These are phyloP conservation scores for Strix aluco DNA, from an alignment of 2,113 vertebrate genomes.

Conservation along the genomic window DNA sequence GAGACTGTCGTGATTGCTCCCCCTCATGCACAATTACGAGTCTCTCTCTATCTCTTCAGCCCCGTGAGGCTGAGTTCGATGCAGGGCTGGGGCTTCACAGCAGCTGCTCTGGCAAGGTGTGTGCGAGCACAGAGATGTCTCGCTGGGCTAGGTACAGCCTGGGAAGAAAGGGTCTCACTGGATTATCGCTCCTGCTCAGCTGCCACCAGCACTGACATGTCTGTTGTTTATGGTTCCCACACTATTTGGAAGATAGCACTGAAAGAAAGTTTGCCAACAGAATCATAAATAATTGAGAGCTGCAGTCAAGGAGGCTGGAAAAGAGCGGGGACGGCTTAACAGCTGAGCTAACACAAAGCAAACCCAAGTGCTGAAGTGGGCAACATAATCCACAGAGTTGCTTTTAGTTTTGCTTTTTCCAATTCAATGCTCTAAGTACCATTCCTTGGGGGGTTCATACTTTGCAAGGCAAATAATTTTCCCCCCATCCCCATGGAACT, in stretches of 20 bases:
- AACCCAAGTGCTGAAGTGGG: accelerated
- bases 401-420: neutral
- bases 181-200: neutral
- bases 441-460: neutral
- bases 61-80: neutral
- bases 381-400: neutral
- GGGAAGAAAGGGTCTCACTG: neutral
- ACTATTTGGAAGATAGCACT: neutral
- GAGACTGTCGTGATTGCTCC: neutral
- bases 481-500: neutral
- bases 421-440: neutral
- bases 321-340: neutral
- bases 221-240: neutral
- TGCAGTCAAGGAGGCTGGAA: neutral
- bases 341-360: slow-evolving; percentile 27
- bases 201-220: neutral
- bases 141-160: neutral
- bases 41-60: neutral
- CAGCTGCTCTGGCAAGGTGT: neutral
- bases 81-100: neutral
- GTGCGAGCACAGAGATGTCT: neutral
- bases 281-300: slow-evolving; percentile 32
- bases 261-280: slow-evolving; percentile 30
- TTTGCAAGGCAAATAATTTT: neutral
- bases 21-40: neutral